These are phyloP conservation scores for Pherbina coryleti DNA, from an alignment of 2,888 invertebrate species.

Conservation along the genomic window DNA sequence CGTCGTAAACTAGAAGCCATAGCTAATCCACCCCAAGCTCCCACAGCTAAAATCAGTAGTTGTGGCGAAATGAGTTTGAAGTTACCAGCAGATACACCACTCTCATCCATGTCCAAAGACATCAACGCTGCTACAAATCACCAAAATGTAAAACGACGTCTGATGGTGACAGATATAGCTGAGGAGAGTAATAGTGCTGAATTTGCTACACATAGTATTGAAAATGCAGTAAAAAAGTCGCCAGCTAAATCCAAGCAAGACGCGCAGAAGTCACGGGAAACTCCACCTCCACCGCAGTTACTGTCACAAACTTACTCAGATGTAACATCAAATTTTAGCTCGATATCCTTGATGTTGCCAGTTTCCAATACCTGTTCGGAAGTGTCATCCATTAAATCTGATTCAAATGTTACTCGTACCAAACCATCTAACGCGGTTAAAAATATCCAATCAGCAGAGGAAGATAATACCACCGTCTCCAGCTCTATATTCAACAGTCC, in stretches of 20 bases:
- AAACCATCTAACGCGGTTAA: background rate
- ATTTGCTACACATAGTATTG: conserved; percentile 2
- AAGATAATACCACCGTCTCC: conserved; percentile 58
- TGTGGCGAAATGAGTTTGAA: conserved; percentile 20
- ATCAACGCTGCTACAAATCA: conserved; percentile 10
- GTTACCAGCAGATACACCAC: conserved; percentile 31
- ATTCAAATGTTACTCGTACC: conserved; percentile 32
- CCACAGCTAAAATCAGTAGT: conserved; percentile 35
- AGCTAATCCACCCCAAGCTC: conserved; percentile 47
- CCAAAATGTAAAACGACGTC: conserved; percentile 41
- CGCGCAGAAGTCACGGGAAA: conserved; percentile 8
- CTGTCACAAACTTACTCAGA: conserved; percentile 47
- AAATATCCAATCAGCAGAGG: conserved; percentile 36
- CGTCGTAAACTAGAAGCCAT: conserved; percentile 72
- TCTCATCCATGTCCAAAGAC: conserved; percentile 22
- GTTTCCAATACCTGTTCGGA: conserved; percentile 55
- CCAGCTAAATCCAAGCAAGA: background rate
- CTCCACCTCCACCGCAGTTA: background rate
- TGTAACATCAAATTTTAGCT: conserved; percentile 56
- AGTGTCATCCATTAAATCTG: conserved; percentile 51
- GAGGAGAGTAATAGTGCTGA: conserved; percentile 16
- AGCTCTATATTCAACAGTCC: conserved; percentile 59
- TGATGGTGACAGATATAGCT: conserved; percentile 34
- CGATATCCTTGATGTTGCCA: conserved; percentile 54
- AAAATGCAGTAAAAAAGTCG: background rate